Percentiles rank a stretch among this genome's conserved stretches.
Conservation (phyloP, 2,113 vertebrate species). For the Pogonocichla stellata region DNA sequence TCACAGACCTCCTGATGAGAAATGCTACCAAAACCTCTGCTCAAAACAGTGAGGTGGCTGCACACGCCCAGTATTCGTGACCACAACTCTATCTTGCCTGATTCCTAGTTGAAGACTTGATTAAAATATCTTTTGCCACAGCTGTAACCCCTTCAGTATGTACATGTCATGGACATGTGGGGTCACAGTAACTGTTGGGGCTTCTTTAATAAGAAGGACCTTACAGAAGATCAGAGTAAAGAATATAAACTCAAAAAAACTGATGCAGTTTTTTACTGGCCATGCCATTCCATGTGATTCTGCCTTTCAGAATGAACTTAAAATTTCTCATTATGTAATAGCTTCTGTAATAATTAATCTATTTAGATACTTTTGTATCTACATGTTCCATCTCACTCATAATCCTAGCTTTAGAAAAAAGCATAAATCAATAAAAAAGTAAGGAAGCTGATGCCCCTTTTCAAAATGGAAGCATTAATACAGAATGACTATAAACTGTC, state of each 20-base stretch:
- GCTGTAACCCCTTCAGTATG: neutral
- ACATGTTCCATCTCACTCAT: neutral
- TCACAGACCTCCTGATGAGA: neutral
- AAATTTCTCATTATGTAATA: neutral
- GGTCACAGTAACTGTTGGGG: neutral
- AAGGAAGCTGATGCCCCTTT: neutral
- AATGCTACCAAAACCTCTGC: neutral
- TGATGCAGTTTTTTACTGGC: neutral
- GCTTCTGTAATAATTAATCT: neutral
- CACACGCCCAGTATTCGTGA: neutral
- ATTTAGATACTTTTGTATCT: neutral
- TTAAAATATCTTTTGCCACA: neutral
- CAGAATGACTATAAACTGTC: neutral
- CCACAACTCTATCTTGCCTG: neutral
- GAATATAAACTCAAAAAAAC: neutral
- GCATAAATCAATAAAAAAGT: neutral
- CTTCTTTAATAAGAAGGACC: neutral
- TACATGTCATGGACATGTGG: neutral
- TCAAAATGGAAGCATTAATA: neutral
- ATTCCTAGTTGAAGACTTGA: neutral
- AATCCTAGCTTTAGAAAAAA: neutral
- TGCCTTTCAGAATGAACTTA: neutral
- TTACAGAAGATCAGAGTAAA: neutral
- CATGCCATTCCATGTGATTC: neutral
- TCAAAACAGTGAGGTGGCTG: neutral